Percentiles rank a stretch among this genome's conserved stretches.
Evolutionary conservation across 2,888 invertebrate genomes (phyloP).

Genomic region (Polylopha cassiicola): DNA sequence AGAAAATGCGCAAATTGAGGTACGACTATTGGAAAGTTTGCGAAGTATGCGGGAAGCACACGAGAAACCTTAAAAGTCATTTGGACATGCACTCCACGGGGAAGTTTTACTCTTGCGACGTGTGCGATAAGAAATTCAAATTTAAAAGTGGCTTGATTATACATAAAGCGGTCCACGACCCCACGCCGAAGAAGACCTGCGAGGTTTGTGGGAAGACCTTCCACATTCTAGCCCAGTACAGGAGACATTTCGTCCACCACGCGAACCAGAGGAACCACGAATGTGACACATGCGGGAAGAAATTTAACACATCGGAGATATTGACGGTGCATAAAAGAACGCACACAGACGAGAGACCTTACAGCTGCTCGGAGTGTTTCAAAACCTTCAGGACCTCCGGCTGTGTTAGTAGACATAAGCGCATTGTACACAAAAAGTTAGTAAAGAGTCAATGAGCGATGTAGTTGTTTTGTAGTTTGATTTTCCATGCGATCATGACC

Average conservation of each 20-base stretch:
- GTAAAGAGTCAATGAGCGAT: constrained; percentile 43
- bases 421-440: constrained; percentile 58
- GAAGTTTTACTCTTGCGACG: constrained; percentile 59
- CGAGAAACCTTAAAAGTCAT: constrained; percentile 59
- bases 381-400: constrained; percentile 71
- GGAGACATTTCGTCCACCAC: constrained; percentile 71
- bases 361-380: constrained; percentile 64
- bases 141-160: constrained; percentile 66
- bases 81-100: constrained; percentile 61
- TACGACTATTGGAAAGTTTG: constrained; percentile 70
- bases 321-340: constrained; percentile 67
- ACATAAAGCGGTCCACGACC: constrained; percentile 64
- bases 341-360: constrained; percentile 69
- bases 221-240: constrained; percentile 67
- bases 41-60: constrained; percentile 67
- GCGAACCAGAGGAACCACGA: constrained; percentile 71
- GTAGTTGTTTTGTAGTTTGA: constrained; percentile 24
- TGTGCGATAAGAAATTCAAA: constrained; percentile 70
- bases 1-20: constrained; percentile 44
- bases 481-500: constrained; percentile 12
- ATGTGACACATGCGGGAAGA: constrained; percentile 73
- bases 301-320: constrained; percentile 73
- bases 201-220: constrained; percentile 74
- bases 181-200: constrained; percentile 70
- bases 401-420: constrained; percentile 65